Conservation (phyloP, 2,888 invertebrate genomes). For the Lysandra coridon region DNA sequence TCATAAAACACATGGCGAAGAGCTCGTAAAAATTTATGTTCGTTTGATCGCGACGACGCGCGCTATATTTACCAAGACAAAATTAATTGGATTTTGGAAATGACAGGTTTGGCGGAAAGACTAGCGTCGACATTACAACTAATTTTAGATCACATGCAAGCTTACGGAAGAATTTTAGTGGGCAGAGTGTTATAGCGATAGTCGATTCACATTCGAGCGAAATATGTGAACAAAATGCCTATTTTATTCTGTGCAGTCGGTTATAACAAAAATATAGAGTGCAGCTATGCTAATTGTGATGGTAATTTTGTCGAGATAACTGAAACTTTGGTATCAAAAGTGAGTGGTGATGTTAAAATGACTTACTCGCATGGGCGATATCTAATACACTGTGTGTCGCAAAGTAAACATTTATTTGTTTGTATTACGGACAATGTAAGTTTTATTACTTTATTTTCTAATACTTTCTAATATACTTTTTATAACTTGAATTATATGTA, state of each 20-base stretch:
- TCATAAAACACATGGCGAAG: neutral
- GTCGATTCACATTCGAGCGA: neutral
- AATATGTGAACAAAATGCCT: conserved; percentile 83
- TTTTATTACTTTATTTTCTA: conserved; percentile 42
- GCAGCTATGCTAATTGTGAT: conserved; percentile 93
- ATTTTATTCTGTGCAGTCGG: conserved; percentile 94
- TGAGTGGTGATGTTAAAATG: conserved; percentile 89
- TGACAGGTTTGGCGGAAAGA: conserved; percentile 62
- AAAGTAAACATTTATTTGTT: conserved; percentile 90
- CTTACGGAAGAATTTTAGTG: conserved; percentile 45
- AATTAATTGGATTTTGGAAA: conserved; percentile 59
- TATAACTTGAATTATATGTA: no score
- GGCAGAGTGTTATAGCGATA: conserved; percentile 26
- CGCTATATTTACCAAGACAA: conserved; percentile 3
- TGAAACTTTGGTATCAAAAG: conserved; percentile 90
- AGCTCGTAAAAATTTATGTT: neutral
- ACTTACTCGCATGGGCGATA: conserved; percentile 87
- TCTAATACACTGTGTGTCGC: conserved; percentile 91
- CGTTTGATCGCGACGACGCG: neutral
- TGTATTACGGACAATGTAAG: conserved; percentile 96
- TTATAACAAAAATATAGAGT: conserved; percentile 86
- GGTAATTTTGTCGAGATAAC: conserved; percentile 97
- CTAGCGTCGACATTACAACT: conserved; percentile 48
- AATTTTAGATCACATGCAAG: conserved; percentile 56
- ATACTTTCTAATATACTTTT: neutral